A percentile compares a stretch with the other conserved stretches of the same genome.
phyloP scores from a whole-genome alignment of 2,113 vertebrate genomes.

The Alethe diademata region DNA sequence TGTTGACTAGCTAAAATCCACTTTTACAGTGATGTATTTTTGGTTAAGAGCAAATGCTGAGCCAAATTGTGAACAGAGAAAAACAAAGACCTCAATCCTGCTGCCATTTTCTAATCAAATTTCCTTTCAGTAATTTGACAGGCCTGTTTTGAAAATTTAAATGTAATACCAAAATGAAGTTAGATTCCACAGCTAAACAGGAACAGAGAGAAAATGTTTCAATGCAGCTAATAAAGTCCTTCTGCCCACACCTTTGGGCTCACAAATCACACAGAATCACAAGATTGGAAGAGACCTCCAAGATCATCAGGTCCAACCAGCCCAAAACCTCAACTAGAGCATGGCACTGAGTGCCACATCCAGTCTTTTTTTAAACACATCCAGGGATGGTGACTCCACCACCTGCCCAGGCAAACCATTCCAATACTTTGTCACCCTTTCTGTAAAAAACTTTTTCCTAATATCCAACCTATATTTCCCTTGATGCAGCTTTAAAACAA shows the following conservation, averaged over 20 bases:
- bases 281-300: too few species aligned
- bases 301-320: too few species aligned
- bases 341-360: too few species aligned
- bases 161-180: conserved; percentile 29
- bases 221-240: neutral
- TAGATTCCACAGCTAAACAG: neutral
- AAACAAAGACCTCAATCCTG: conserved; percentile 45
- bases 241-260: neutral
- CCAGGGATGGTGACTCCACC: too few species aligned
- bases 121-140: conserved; percentile 51
- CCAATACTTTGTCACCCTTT: too few species aligned
- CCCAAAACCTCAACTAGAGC: too few species aligned
- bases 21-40: neutral
- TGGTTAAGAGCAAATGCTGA: neutral
- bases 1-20: neutral
- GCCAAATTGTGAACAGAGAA: neutral
- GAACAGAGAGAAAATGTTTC: neutral
- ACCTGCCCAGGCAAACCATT: too few species aligned
- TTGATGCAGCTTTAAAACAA: too few species aligned
- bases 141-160: conserved; percentile 30
- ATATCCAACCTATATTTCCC: too few species aligned
- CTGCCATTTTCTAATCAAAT: conserved; percentile 55
- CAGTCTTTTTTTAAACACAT: too few species aligned
- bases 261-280: too few species aligned
- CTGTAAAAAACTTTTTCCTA: too few species aligned